A percentile compares a stretch with the other conserved stretches of the same genome.
These are phyloP conservation scores for Phlogophora meticulosa DNA, from an alignment of 2,888 invertebrate genomes.

Conservation along the genomic window DNA sequence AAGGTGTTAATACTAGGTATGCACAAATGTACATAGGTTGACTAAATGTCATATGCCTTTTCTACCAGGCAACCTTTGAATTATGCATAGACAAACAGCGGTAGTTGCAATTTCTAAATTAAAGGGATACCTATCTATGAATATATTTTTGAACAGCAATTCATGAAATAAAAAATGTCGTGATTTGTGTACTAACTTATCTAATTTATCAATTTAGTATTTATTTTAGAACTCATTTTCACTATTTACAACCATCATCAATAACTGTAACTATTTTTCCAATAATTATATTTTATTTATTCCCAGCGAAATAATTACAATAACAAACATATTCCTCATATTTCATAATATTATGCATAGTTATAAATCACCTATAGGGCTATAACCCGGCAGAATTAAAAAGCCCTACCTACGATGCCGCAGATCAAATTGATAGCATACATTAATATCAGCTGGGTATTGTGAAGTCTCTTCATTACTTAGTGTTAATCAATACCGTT, in stretches of 20 bases:
- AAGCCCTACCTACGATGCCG: constrained; percentile 11
- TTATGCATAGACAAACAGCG: too few relatives aligned
- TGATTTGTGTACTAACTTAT: too few relatives aligned
- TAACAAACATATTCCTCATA: not conserved
- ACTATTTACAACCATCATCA: not conserved
- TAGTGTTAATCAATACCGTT: constrained; percentile 43
- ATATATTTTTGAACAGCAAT: too few relatives aligned
- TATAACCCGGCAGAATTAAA: constrained; percentile 30
- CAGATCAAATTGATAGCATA: constrained; percentile 20
- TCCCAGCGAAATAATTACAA: not conserved
- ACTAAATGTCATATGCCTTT: too few relatives aligned
- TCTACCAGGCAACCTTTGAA: too few relatives aligned
- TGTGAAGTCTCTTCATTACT: constrained; percentile 31
- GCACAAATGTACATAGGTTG: too few relatives aligned
- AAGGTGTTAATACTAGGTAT: too few relatives aligned
- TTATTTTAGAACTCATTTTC: not conserved
- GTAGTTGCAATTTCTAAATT: too few relatives aligned
- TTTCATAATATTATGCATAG: constrained; percentile 18
- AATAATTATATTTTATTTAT: not conserved
- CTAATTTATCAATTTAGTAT: not conserved
- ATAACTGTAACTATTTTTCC: not conserved
- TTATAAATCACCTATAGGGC: constrained; percentile 21
- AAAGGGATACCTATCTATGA: too few relatives aligned
- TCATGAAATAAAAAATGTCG: too few relatives aligned
- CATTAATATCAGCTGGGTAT: constrained; percentile 29